phyloP scores from a whole-genome alignment of 2,888 invertebrate species.

The Onthophagus sagittarius region DNA sequence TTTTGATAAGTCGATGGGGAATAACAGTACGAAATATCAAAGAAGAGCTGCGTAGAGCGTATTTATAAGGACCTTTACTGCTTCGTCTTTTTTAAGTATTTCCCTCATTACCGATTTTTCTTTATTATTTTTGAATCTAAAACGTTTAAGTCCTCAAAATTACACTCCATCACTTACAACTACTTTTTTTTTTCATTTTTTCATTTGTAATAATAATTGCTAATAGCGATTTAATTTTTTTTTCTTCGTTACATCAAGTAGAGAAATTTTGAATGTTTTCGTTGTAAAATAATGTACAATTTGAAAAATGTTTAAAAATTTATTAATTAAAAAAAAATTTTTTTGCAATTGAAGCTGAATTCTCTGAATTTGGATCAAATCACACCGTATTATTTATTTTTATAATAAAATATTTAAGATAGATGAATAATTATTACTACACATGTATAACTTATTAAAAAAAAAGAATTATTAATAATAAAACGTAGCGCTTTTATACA shows the following conservation, averaged over 20 bases:
- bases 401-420: slow-evolving; percentile 31
- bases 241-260: slow-evolving; percentile 36
- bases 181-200: slow-evolving; percentile 14
- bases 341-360: neutral
- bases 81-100: slow-evolving; percentile 7
- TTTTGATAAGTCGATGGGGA: slow-evolving; percentile 44
- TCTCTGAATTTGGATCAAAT: slow-evolving; percentile 27
- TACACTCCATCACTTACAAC: slow-evolving; percentile 35
- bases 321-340: neutral
- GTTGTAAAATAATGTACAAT: slow-evolving; percentile 44
- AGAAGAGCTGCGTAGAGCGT: slow-evolving; percentile 39
- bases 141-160: slow-evolving; percentile 32
- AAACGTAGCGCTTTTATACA: slow-evolving; percentile 24
- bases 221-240: slow-evolving; percentile 25
- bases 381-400: slow-evolving; percentile 38
- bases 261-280: slow-evolving; percentile 30
- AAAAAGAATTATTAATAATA: slow-evolving; percentile 18
- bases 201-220: slow-evolving; percentile 18
- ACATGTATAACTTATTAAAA: slow-evolving; percentile 29
- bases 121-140: slow-evolving; percentile 15
- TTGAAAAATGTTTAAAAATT: slow-evolving; percentile 18
- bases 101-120: neutral
- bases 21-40: slow-evolving; percentile 42
- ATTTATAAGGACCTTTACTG: slow-evolving; percentile 32
- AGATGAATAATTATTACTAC: slow-evolving; percentile 30